phyloP scores from a whole-genome alignment of 2,888 invertebrate species.

The Rosalia funebris region DNA sequence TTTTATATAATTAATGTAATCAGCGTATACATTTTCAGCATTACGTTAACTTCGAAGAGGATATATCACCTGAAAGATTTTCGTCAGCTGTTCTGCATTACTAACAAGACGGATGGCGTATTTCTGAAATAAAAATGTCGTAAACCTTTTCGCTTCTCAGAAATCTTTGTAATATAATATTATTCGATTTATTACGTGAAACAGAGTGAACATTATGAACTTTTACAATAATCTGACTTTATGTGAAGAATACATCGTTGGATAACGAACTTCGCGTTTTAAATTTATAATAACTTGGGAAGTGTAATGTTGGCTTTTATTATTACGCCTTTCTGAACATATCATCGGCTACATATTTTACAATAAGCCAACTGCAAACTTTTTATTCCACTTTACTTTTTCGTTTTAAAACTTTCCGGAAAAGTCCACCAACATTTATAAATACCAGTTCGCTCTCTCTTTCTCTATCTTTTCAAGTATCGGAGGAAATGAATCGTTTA shows the following conservation, averaged over 20 bases:
- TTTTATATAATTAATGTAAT: too few relatives aligned
- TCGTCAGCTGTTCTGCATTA: not conserved
- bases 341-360: conserved; percentile 47
- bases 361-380: conserved; percentile 36
- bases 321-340: conserved; percentile 52
- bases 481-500: conserved; percentile 7
- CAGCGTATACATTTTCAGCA: too few relatives aligned
- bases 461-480: not conserved
- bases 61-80: not conserved
- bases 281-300: conserved; percentile 44
- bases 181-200: conserved; percentile 22
- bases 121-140: not conserved
- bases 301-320: conserved; percentile 46
- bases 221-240: conserved; percentile 51
- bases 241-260: conserved; percentile 39
- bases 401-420: conserved; percentile 23
- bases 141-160: conserved; percentile 8
- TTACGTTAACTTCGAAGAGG: too few relatives aligned
- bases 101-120: not conserved
- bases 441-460: conserved; percentile 4
- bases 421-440: conserved; percentile 21
- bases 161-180: conserved; percentile 21
- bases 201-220: conserved; percentile 34
- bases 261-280: conserved; percentile 45
- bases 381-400: conserved; percentile 23